These are phyloP conservation scores for Panulirus ornatus DNA, from an alignment of 1,140 invertebrate species.

Conservation along the genomic window DNA sequence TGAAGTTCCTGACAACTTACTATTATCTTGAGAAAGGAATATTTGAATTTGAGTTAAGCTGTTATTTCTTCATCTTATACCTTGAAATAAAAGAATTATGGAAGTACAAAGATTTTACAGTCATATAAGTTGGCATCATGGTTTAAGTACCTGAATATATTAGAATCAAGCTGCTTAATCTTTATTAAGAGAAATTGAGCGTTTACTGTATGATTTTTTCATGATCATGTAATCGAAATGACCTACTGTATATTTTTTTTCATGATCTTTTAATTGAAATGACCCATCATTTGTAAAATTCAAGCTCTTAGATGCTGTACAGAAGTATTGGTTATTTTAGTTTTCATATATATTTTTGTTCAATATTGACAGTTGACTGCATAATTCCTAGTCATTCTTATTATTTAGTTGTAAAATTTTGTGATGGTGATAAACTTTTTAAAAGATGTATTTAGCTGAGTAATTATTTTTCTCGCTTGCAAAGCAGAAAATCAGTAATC, in stretches of 20 bases:
- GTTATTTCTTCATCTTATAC: too few species aligned
- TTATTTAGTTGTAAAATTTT: constrained; percentile 10
- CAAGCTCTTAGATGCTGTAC: not conserved
- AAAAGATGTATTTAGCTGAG: too few species aligned
- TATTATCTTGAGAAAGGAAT: too few species aligned
- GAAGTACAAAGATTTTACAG: constrained; percentile 8
- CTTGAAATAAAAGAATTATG: not conserved
- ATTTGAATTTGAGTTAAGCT: not conserved
- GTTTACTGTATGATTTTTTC: not conserved
- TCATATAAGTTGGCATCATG: not conserved
- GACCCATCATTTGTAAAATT: not conserved
- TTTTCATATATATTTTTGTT: not conserved
- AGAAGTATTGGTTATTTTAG: not conserved
- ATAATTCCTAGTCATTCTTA: constrained; percentile 9
- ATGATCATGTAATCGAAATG: not conserved
- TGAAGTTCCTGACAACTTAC: too few species aligned
- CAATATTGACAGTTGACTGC: not conserved
- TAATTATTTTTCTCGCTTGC: too few species aligned
- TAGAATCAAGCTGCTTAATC: not conserved
- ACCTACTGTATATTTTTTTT: not conserved
- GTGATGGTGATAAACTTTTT: too few species aligned
- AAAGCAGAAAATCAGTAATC: too few species aligned
- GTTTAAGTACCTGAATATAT: not conserved
- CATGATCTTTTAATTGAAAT: not conserved
- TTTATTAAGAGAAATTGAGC: not conserved